Base-by-base conservation (phyloP, 2,797 vertebrate genomes). In the Darevskia nairensis region DNA sequence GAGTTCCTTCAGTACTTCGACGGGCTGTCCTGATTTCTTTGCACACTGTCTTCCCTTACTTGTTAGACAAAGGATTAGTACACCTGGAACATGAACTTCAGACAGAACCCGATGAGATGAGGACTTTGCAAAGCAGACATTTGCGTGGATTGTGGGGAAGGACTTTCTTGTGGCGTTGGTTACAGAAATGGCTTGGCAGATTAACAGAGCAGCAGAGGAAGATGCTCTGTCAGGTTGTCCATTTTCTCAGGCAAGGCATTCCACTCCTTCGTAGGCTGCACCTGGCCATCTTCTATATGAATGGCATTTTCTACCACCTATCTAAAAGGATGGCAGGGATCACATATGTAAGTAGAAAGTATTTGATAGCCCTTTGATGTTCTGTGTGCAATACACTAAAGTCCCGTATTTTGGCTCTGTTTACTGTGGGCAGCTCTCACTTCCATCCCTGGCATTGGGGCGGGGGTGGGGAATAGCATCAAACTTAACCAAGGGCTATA, bases 11-110 rank as follows among this genome's bases (percentile, higher is more conserved):
- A 0, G 19, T 87, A 41, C 76, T 91, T 59, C 97, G 97, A 8
- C 96, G 98, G 0, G 94, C 96, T 0, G 1, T 95, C 35, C 96
- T 98, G 25, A 75, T 99, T 8, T 74, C 97, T 0, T 94, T 97
- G 86, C 98, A 99, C 27, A 89, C 97, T 0, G 21, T 98, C 4
- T 81, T 98, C 11, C 99, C 98, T 1, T 99, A 99, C 85, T 89
- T 98, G 81, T 92, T 99, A 91, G 98, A 99, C 82, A 98, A 98
- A 92, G 94, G 97, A 1, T 93, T 99, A 81, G 91, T 97, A 66
- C 98, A 97, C 10, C 91, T 99, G 88, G 98, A 99, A 89, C 98
- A 97, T 0, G 98, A 98, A 93, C 93, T 99, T 76, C 98, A 98
- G 77, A 59, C 84, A 0, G 96, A 96, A 2, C 41, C 11, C 0